These are phyloP conservation scores for Camelus dromedarius DNA, from an alignment of 2,113 vertebrate genomes.

Conservation along the genomic window DNA sequence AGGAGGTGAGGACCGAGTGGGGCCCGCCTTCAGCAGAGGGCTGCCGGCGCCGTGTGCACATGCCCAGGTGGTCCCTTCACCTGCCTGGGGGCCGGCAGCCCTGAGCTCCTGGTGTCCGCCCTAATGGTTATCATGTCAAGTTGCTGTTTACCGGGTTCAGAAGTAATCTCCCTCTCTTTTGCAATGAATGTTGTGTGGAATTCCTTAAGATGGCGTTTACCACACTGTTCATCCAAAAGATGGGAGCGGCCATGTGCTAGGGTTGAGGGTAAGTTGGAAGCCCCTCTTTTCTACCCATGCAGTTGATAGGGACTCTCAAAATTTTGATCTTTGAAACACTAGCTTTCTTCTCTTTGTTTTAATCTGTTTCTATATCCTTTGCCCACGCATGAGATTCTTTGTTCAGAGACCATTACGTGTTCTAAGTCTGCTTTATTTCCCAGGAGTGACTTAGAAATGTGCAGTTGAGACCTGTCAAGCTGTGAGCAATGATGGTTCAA, in stretches of 20 bases:
- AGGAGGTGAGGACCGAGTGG: constrained; percentile 86
- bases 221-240: neutral
- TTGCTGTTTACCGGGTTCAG: neutral
- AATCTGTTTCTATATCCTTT: neutral
- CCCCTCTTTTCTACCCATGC: neutral
- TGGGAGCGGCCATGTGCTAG: neutral
- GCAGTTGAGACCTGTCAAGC: neutral
- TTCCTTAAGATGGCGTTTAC: neutral
- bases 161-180: neutral
- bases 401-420: neutral
- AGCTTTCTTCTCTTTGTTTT: neutral
- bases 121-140: neutral
- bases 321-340: neutral
- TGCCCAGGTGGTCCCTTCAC: neutral
- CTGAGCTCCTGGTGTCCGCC: neutral
- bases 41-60: too few relatives aligned
- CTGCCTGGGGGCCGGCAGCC: too few relatives aligned
- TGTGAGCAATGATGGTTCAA: neutral
- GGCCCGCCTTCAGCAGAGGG: too few relatives aligned
- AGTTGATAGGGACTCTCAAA: neutral
- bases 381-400: neutral
- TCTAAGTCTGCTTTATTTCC: neutral
- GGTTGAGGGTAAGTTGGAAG: neutral
- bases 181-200: neutral
- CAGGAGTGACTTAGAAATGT: neutral